A percentile compares a stretch with the other conserved stretches of the same genome.
Conservation (phyloP, 2,888 invertebrate genomes). For the Morinoia aosen region DNA sequence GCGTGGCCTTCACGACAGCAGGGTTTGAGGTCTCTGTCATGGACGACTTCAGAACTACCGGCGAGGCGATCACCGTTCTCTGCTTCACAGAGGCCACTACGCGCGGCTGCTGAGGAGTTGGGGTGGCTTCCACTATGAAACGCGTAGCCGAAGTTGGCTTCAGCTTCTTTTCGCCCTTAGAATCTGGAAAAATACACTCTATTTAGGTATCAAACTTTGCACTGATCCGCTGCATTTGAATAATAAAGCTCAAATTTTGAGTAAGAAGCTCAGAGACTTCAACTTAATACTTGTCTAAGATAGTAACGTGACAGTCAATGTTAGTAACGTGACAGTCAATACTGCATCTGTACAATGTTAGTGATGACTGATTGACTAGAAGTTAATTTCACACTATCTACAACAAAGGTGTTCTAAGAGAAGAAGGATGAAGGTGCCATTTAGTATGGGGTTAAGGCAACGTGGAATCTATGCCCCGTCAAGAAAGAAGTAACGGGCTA, state of each 20-base stretch:
- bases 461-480: no score
- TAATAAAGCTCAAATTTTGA: background rate
- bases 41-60: slow-evolving; percentile 53
- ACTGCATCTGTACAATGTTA: no score
- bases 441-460: no score
- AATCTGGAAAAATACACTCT: background rate
- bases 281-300: no score
- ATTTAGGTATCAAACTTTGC: background rate
- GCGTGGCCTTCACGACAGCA: background rate
- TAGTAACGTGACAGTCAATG: no score
- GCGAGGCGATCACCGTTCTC: slow-evolving; percentile 51
- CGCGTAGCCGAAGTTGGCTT: slow-evolving; percentile 35
- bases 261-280: no score
- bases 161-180: slow-evolving; percentile 19
- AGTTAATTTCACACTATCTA: no score
- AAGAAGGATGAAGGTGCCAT: no score
- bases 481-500: no score
- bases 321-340: no score
- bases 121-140: slow-evolving; percentile 31
- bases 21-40: slow-evolving; percentile 1
- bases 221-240: background rate
- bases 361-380: no score
- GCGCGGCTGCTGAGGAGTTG: slow-evolving; percentile 21
- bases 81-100: slow-evolving; percentile 30
- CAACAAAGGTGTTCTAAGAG: no score